Conservation (phyloP, 2,888 invertebrate species). For the Yponomeuta plumbellus region DNA sequence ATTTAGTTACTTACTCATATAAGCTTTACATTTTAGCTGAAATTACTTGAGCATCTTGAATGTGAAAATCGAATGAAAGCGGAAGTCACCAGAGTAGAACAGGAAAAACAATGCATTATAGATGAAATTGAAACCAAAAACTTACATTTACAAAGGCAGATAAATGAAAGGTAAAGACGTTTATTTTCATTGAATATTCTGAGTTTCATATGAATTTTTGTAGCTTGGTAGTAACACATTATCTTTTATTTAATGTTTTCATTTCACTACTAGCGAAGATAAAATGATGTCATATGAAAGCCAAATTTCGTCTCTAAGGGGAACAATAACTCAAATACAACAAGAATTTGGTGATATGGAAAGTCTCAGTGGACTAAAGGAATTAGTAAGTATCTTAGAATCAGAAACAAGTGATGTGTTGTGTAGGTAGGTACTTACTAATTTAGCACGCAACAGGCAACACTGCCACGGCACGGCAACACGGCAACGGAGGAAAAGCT, state of each 20-base stretch:
- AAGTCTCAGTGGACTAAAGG: not conserved
- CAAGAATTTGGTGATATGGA: not conserved
- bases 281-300: not conserved
- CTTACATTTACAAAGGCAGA: not conserved
- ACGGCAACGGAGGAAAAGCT: too few relatives aligned
- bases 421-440: too few relatives aligned
- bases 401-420: too few relatives aligned
- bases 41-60: not conserved
- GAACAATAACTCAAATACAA: not conserved
- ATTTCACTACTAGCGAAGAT: not conserved
- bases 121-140: not conserved
- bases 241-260: not conserved
- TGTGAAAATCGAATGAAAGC: not conserved
- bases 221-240: not conserved
- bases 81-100: not conserved
- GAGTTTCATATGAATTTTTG: not conserved
- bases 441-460: too few relatives aligned
- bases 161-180: not conserved
- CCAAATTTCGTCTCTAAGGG: not conserved
- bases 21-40: not conserved
- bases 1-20: too few relatives aligned
- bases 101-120: not conserved
- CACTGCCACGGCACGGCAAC: too few relatives aligned
- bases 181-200: not conserved
- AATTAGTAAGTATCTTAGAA: not conserved